Evolutionary conservation across 2,113 vertebrate species (phyloP).

Genomic region (Myanophis thanlyinensis): DNA sequence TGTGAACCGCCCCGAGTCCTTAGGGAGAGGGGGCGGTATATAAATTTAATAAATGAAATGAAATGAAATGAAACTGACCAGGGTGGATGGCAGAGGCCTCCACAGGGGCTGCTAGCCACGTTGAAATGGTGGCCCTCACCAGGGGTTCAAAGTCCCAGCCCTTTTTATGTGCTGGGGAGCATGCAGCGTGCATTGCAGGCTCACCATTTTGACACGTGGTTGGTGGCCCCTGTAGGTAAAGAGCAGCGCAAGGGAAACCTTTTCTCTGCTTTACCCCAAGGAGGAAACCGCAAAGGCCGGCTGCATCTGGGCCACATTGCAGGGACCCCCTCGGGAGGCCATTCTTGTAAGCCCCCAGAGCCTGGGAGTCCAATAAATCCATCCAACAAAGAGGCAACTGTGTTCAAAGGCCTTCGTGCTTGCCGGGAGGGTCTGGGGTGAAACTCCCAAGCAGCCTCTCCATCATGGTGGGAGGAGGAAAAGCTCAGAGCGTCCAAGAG

Average conservation of each 20-base stretch:
- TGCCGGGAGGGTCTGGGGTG: not conserved
- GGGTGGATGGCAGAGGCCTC: not conserved
- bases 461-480: not conserved
- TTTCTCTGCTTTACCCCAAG: not conserved
- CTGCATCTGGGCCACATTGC: too few species aligned
- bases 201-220: not conserved
- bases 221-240: not conserved
- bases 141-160: not conserved
- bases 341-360: not conserved
- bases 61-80: too few species aligned
- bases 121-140: not conserved
- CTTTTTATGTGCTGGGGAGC: not conserved
- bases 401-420: not conserved
- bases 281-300: not conserved
- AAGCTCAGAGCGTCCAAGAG: not conserved
- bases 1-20: too few species aligned
- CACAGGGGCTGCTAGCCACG: not conserved
- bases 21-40: too few species aligned
- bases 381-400: not conserved
- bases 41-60: too few species aligned
- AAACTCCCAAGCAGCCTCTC: not conserved
- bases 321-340: too few species aligned
- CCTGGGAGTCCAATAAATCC: not conserved
- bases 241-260: not conserved
- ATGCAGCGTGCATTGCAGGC: not conserved